Base-by-base conservation (phyloP, 2,113 vertebrate genomes). In the Nibea coibor region DNA sequence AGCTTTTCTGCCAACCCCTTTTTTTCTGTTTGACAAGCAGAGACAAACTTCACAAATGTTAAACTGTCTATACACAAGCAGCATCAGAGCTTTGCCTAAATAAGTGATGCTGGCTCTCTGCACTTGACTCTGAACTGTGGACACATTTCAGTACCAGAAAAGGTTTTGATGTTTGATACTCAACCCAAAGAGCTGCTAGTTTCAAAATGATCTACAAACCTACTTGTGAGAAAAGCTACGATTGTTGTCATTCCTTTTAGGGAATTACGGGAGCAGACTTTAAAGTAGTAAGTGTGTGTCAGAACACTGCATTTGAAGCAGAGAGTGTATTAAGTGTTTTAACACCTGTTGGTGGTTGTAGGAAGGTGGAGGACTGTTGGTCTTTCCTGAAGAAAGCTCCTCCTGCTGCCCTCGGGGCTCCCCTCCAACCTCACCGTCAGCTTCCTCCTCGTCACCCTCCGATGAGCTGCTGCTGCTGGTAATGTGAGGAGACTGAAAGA, bases 381-480 rank as follows among this genome's bases (percentile, higher is more conserved):
- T 94, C 66, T 94, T 96, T 59, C 93, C 95, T 61, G 94, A 75
- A 43, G 92, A 87, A 14, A 90, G 83, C 31, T 95, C 95, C 53
- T 94, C 95, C 89, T 95, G 94, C 45, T 93, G 93, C 73, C 94
- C 95, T 0, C 93, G 93, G 16, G 95, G 94, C 58, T 97, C 96
- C 70, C 96, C 94, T 16, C 93, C 89, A 71, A 95, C 96, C 57
- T 97, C 96, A 0, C 95, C 95, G 12, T 97, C 96, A 0, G 89
- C 94, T 86, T 99, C 98, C 81, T 99, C 98, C 22, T 98, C 97
- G 4, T 98, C 98, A 9, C 96, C 97, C 83, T 98, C 98, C 0
- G 97, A 98, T 50, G 97, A 99, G 62, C 97, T 99, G 81, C 97
- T 96, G 80, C 97, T 97, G 85, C 96, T 97, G 81, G 96, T 99